Evolutionary conservation across 1,140 invertebrate species (phyloP).

Genomic region (Trigoniulus corallinus): DNA sequence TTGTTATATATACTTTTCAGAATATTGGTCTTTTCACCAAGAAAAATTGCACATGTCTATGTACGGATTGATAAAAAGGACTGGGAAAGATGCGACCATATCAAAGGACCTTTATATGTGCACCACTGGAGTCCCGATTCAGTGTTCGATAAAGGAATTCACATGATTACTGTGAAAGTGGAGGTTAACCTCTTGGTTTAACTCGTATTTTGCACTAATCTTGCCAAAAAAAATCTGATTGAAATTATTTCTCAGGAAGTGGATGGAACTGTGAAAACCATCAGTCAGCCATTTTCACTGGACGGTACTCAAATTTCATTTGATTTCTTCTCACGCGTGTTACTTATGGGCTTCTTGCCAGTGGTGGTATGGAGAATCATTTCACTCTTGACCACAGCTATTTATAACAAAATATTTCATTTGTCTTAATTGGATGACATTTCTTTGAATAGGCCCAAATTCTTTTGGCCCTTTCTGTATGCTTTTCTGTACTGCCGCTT

Average conservation of each 20-base stretch:
- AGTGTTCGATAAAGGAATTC: constrained; percentile 42
- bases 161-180: constrained; percentile 42
- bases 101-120: constrained; percentile 49
- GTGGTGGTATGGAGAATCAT: too few relatives aligned
- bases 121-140: constrained; percentile 46
- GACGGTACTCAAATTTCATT: constrained; percentile 50
- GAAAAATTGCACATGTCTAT: constrained; percentile 39
- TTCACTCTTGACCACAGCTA: too few relatives aligned
- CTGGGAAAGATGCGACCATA: constrained; percentile 41
- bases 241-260: constrained; percentile 44
- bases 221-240: too few relatives aligned
- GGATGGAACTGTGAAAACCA: constrained; percentile 28
- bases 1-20: constrained; percentile 26
- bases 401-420: too few relatives aligned
- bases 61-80: constrained; percentile 37
- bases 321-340: constrained; percentile 42
- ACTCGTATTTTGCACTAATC: too few relatives aligned
- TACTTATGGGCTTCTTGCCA: constrained; percentile 55
- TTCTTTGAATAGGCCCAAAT: not conserved
- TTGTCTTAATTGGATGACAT: too few relatives aligned
- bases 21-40: constrained; percentile 53
- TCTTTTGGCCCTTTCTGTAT: constrained; percentile 38
- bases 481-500: constrained; percentile 44
- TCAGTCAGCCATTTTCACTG: constrained; percentile 56
- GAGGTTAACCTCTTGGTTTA: too few relatives aligned